Evolutionary conservation across 2,888 invertebrate species (phyloP).

Genomic region (Pheosia gnoma): DNA sequence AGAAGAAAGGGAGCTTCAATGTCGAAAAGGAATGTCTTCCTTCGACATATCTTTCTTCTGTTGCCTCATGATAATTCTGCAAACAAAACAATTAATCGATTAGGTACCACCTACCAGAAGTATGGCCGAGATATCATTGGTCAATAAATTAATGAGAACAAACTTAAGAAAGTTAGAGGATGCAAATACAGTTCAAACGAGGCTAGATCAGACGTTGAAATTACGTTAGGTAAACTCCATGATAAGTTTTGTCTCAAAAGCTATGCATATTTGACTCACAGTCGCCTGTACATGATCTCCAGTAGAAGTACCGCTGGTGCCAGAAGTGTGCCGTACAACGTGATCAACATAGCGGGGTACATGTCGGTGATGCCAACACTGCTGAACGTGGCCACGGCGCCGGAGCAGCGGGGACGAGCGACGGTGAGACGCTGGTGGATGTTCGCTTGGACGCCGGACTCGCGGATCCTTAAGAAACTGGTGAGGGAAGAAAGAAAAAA

Average conservation of each 20-base stretch:
- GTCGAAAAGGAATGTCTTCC: conserved; percentile 19
- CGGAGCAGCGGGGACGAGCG: conserved; percentile 83
- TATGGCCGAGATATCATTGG: no score
- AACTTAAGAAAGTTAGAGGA: no score
- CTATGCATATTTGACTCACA: conserved; percentile 54
- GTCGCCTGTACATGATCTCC: conserved; percentile 61
- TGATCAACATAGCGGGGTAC: conserved; percentile 79
- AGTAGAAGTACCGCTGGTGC: conserved; percentile 67
- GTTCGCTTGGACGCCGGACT: conserved; percentile 79
- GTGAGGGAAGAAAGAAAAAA: no score
- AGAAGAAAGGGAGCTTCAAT: conserved; percentile 10
- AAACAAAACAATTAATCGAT: conserved; percentile 7
- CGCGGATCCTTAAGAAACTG: conserved; percentile 77
- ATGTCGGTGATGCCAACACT: conserved; percentile 85
- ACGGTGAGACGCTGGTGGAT: conserved; percentile 84
- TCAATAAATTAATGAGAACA: no score
- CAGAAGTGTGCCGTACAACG: conserved; percentile 73
- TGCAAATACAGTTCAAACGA: no score
- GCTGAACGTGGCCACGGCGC: conserved; percentile 83
- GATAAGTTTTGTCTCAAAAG: neutral
- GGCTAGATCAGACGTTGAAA: no score
- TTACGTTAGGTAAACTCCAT: no score
- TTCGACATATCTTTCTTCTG: conserved; percentile 12
- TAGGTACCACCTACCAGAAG: no score
- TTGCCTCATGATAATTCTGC: conserved; percentile 27